Evolutionary conservation across 2,797 vertebrate genomes (phyloP).

Genomic region (Enteromius anoplus): DNA sequence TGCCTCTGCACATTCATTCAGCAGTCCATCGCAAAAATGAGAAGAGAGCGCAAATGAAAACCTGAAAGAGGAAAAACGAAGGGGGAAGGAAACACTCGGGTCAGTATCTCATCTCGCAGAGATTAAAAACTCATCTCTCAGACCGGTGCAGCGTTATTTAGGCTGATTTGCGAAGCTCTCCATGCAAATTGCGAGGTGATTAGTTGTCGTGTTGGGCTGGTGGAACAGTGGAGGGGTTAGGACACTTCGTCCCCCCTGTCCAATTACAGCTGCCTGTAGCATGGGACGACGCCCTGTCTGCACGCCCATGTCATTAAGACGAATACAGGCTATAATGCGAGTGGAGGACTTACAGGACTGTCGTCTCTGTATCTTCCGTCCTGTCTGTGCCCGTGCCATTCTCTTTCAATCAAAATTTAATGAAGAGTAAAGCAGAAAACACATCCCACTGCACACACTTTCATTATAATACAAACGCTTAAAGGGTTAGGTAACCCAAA

Average conservation of each 20-base stretch:
- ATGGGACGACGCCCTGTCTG: conserved; percentile 71
- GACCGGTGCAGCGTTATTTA: conserved; percentile 79
- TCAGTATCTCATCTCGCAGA: conserved; percentile 91
- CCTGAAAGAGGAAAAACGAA: conserved; percentile 48
- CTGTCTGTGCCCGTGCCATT: background rate
- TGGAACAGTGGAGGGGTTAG: conserved; percentile 79
- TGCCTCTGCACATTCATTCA: conserved; percentile 86
- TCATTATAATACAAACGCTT: background rate
- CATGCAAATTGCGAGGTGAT: conserved; percentile 90
- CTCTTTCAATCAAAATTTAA: conserved; percentile 21
- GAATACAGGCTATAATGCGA: conserved; percentile 24
- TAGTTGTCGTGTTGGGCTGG: conserved; percentile 78
- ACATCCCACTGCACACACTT: background rate
- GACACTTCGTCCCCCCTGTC: conserved; percentile 75
- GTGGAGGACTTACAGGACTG: conserved; percentile 11
- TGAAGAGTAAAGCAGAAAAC: conserved; percentile 11
- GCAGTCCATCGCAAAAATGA: conserved; percentile 77
- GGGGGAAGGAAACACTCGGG: conserved; percentile 71
- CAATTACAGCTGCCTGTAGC: conserved; percentile 80
- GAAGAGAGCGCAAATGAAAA: conserved; percentile 57
- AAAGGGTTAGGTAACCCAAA: too few relatives aligned
- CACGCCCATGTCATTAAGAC: conserved; percentile 58
- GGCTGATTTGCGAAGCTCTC: conserved; percentile 78
- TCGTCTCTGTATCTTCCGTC: background rate
- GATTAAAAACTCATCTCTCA: conserved; percentile 98